These are phyloP conservation scores for Phaethon lepturus DNA, from an alignment of 2,113 vertebrate genomes.

Conservation along the genomic window DNA sequence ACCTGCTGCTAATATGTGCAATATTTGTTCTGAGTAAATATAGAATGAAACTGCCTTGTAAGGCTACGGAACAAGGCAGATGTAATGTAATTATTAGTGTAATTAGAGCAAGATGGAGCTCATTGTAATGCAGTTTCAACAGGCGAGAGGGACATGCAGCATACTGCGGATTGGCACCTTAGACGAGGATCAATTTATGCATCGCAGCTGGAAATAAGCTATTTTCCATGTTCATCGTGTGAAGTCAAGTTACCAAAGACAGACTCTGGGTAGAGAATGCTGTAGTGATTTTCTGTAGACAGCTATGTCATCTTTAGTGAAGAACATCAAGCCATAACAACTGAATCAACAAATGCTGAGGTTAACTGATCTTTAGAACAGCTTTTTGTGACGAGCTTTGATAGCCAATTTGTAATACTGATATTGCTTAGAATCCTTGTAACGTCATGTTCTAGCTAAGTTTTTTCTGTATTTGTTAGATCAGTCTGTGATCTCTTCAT, in stretches of 20 bases:
- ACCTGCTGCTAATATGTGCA: neutral
- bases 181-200: neutral
- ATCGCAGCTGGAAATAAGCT: neutral
- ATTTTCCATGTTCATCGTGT: neutral
- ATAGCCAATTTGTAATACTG: neutral
- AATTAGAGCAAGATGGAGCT: neutral
- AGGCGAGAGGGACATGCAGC: neutral
- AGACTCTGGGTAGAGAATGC: no score
- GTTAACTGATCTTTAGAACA: neutral
- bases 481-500: neutral
- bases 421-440: no score
- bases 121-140: neutral
- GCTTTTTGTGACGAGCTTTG: neutral
- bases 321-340: neutral
- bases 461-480: neutral
- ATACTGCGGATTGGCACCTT: neutral
- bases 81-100: neutral
- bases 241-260: neutral
- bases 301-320: accelerated
- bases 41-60: neutral
- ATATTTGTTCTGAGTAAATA: neutral
- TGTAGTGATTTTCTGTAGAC: neutral
- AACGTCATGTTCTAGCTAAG: neutral
- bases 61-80: neutral
- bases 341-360: neutral